These are phyloP conservation scores for Hippocampus mohnikei DNA, from an alignment of 2,113 vertebrate genomes.

Conservation along the genomic window DNA sequence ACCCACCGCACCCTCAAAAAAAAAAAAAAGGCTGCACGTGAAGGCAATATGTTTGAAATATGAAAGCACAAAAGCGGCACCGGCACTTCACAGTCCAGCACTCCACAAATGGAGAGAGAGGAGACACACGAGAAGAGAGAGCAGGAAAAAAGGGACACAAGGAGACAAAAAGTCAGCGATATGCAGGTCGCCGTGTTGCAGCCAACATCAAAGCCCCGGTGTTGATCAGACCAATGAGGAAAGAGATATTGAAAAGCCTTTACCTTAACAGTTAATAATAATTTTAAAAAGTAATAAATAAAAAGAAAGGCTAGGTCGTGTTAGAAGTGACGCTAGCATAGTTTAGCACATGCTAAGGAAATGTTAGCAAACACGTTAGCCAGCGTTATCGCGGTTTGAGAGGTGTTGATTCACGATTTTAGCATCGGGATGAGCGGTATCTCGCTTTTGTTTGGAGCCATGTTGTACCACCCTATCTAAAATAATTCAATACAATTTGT, in stretches of 20 bases:
- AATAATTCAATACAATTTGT: too few relatives aligned
- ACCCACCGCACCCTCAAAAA: too few relatives aligned
- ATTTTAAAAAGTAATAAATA: not conserved
- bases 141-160: constrained; percentile 48
- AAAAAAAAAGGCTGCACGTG: constrained; percentile 14
- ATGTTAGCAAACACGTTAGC: not conserved
- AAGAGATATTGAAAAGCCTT: constrained; percentile 37
- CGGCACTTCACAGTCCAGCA: constrained; percentile 63
- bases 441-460: too few relatives aligned
- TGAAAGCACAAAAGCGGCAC: constrained; percentile 47
- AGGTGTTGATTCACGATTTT: too few relatives aligned
- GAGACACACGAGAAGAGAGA: constrained; percentile 67
- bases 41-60: constrained; percentile 23
- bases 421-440: too few relatives aligned
- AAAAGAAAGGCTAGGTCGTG: not conserved
- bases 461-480: too few relatives aligned
- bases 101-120: constrained; percentile 70
- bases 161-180: constrained; percentile 61
- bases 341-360: not conserved
- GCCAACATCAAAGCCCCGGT: constrained; percentile 56
- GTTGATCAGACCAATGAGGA: constrained; percentile 43
- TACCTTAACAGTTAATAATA: not conserved
- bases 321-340: not conserved
- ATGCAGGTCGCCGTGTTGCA: constrained; percentile 68
- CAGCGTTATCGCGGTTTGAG: too few relatives aligned